Evolutionary conservation across 1,140 invertebrate genomes (phyloP), one percentile per base, ranked within the genome.

Genomic region (Pseudobourletiella spinata): DNA sequence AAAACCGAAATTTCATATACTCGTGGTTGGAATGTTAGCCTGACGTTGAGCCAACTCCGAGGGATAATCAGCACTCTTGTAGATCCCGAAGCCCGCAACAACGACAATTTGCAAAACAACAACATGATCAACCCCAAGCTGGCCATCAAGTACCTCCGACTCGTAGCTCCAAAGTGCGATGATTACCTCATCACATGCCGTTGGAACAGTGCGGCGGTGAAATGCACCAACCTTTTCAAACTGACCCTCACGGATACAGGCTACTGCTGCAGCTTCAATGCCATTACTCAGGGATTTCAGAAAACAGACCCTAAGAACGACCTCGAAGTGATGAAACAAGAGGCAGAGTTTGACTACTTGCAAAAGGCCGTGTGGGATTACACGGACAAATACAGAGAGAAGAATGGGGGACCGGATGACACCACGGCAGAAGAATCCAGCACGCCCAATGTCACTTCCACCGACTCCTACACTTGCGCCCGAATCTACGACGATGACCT

Each of bases 211-310:
- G 44, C 57, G 29, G 2, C 15, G 24, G 30, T 43, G n/a, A 57
- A 26, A 32, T 69, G 67, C 18, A 63, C 42, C 15, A 44, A 61
- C 15, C 16, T 69, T 15, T 69, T 69, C 50, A 63, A 63, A 24
- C 32, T 66, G 24, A 65, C 66, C 20, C 48, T 69, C 1, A 69
- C 67, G 1, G 67, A 69, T 42, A 58, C 64, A n/a, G 67, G 67
- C 22, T 69, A 69, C 42, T 69, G 67, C 39, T 69, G 67, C 32
- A 66, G 51, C 11, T 69, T 69, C 48, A 69, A 69, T 50, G 56
- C 66, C 4, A 67, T 64, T 26, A 48, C 39, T 4, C 24, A 30
- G 11, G 52, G 32, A n/a, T 57, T 52, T 35, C 44, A 56, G 8
- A 58, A 43, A 58, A 39, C 44, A 4, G 52, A 63, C n/a, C 30